phyloP scores from a whole-genome alignment of 2,797 vertebrate genomes.

The Crax fasciolata region DNA sequence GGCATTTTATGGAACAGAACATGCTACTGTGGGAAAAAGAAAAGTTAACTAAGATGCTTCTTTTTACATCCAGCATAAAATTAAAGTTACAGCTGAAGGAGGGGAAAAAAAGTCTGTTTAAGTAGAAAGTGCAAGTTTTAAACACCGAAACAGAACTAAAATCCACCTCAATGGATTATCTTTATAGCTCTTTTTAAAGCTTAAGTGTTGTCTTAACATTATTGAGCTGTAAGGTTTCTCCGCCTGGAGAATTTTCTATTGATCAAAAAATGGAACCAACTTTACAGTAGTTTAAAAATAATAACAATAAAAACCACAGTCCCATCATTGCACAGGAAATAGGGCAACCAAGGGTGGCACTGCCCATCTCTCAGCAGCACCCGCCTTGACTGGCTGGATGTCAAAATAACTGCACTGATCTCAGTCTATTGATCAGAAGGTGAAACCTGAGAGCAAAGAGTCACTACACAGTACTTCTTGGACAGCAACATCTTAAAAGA shows the following conservation, averaged over 20 bases:
- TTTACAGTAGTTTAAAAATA: background rate
- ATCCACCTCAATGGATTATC: background rate
- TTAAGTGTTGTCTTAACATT: background rate
- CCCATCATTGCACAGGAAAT: background rate
- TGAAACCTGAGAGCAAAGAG: background rate
- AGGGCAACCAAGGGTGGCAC: rapidly evolving
- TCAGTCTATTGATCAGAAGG: background rate
- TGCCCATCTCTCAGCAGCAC: background rate
- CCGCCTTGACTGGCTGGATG: rapidly evolving
- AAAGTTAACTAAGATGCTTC: background rate
- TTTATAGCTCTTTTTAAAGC: background rate
- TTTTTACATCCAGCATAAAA: background rate
- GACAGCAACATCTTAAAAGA: background rate
- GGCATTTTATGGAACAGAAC: background rate
- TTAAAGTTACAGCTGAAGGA: background rate
- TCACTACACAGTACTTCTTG: background rate
- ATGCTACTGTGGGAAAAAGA: background rate
- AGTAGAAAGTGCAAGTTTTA: background rate
- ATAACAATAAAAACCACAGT: background rate
- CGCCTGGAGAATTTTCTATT: background rate
- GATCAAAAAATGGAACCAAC: background rate
- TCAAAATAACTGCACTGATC: background rate
- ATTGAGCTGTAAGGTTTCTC: background rate
- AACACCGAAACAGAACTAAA: background rate
- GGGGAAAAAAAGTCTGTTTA: background rate